Base-by-base conservation (phyloP, 2,797 vertebrate genomes). In the Oceanodroma leucorhoa region DNA sequence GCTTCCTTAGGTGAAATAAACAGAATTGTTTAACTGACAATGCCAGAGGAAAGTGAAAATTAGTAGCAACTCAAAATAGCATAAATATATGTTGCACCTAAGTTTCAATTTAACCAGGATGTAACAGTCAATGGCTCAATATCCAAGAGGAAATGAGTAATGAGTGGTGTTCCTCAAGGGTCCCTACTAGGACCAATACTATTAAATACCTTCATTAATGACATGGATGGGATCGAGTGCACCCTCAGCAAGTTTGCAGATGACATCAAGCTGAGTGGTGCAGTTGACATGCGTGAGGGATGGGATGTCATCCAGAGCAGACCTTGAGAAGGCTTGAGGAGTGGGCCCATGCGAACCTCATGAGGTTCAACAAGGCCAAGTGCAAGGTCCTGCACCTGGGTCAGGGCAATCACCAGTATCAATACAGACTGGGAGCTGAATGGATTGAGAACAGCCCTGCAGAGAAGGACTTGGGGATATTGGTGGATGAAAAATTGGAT, bases 281-380 rank as follows among this genome's bases (percentile, higher is more conserved):
- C 20, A 76, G 6, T 1, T 1, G 3, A 40, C 27, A 12, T 2
- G 4, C 22, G 34, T 27, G 34, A 82, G 14, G 29, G 22, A 73
- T 36, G 5, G 12, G 38, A 19, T 40, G 20, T 1, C 8, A 27
- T 27, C 14, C 17, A 57, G 66, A 54, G 24, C 23, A 36, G 34
- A 45, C 43, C 7, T 62, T 75, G 13, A 46, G 5, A 48, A 36
- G 8, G 6, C 24, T 24, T 57, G 22, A 64, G 9, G 18, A 62
- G 1, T 34, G 34, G 32, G 17, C 5, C 4, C 9, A 26, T 10
- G 5, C 2, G 4, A 58, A 62, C 3, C 3, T 50, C 50, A 72
- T 40, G 9, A 76, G 57, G 8, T 48, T 66, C 34, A 22, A 14
- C 24, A 66, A 46, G 20, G 9, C 8, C 30, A 32, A 53, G 7